Conservation (phyloP, 2,113 vertebrate species). For the Hippocampus barbouri region DNA sequence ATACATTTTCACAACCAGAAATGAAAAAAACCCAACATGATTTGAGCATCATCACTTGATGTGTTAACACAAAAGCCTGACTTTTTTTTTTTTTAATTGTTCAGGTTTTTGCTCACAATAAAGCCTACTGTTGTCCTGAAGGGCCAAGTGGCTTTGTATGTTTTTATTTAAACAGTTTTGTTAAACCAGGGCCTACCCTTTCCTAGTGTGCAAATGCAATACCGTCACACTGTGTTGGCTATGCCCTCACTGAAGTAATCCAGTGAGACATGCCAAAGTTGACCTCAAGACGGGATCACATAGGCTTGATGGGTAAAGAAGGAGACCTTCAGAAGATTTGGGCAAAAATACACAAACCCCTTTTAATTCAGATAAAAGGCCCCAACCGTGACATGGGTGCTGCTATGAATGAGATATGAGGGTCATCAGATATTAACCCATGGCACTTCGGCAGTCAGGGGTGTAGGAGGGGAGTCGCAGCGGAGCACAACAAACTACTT, state of each 20-base stretch:
- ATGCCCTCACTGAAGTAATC: constrained; percentile 42
- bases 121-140: background rate
- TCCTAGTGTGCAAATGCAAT: background rate
- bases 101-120: background rate
- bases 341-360: constrained; percentile 57
- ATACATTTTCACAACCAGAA: no score
- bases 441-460: constrained; percentile 67
- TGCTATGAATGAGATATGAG: constrained; percentile 54
- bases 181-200: background rate
- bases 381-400: constrained; percentile 46
- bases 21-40: background rate
- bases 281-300: constrained; percentile 43
- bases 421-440: constrained; percentile 71
- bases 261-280: constrained; percentile 51
- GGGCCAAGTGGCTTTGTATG: background rate
- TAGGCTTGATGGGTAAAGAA: constrained; percentile 19
- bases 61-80: background rate
- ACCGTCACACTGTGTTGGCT: constrained; percentile 36
- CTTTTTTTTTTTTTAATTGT: background rate
- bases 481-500: constrained; percentile 70
- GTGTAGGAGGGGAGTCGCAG: constrained; percentile 43
- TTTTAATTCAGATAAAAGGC: constrained; percentile 75
- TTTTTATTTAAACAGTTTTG: background rate
- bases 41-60: background rate
- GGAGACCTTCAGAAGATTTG: constrained; percentile 27